Base-by-base conservation (phyloP, 2,888 invertebrate genomes). In the Dugesia japonica region DNA sequence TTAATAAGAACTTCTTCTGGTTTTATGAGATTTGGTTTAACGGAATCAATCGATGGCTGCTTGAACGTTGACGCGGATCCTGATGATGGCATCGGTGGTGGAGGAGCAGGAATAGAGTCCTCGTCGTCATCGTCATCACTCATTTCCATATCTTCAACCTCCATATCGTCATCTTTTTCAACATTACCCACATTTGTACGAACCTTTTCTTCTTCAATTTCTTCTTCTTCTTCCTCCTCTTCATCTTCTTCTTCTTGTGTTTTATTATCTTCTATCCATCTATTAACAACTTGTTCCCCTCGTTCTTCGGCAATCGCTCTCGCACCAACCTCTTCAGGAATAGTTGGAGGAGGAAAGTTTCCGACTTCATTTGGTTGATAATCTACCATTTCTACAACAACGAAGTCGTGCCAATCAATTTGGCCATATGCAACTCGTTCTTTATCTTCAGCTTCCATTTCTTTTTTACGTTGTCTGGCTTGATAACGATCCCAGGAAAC, bases 401-500 rank as follows among this genome's bases (percentile, higher is more conserved):
- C 97, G 85, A 99, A 99, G 85, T 98, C 97, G 84, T 99, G 98
- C 98, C 98, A 99, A 84, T 99, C 98, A 79, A 98, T 95, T 82
- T 93, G 93, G 0, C 95, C 94, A 84, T 98, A 98, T 0, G 87
- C 86, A 73, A 87, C 84, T 82, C 97, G 88, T 85, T 98, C 98
- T 79, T 91, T 89, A 84, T 99, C 98, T 9, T 92, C 87, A 81
- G 93, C 92, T 79, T 95, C 94, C 82, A 97, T 95, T 83, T 95
- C 94, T 77, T 91, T 90, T 0, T 92, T 90, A 79, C 90, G 90
- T 81, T 95, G 91, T 0, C 91, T 89, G 81, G 94, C 94, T 84
- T 95, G 92, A 83, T 94, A 93, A 73, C 91, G 90, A 77, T 92
- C 89, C 95, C 97, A 99, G 79, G 95, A 94, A 0, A 97, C 92